phyloP scores from a whole-genome alignment of 2,797 vertebrate genomes.

The Notamacropus eugenii region DNA sequence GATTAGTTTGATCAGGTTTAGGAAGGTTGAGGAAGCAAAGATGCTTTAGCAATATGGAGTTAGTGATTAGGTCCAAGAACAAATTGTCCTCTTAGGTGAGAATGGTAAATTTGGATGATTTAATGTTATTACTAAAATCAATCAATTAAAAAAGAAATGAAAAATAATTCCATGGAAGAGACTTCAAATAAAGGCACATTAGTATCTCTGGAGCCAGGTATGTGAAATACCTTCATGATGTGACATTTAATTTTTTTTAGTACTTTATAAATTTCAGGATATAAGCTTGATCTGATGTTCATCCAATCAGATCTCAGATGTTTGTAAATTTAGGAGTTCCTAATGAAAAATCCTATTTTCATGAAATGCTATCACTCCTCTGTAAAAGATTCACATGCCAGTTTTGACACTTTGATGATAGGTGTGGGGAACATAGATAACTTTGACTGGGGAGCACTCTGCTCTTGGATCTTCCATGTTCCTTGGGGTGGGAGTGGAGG shows the following conservation, averaged over 20 bases:
- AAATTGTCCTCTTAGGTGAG: neutral
- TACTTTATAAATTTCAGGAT: neutral
- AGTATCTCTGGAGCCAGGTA: neutral
- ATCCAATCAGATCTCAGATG: neutral
- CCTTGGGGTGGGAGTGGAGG: neutral
- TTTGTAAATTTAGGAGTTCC: neutral
- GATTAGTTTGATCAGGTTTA: neutral
- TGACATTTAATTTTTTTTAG: neutral
- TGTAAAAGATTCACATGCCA: neutral
- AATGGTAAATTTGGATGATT: constrained; percentile 1
- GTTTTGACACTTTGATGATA: neutral
- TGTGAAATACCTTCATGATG: neutral
- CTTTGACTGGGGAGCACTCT: neutral
- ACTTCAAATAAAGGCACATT: neutral
- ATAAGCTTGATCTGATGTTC: neutral
- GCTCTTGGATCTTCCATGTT: neutral
- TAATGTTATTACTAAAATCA: neutral
- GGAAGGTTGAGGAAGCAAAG: neutral
- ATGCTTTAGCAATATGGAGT: constrained; percentile 8
- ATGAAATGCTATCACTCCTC: neutral
- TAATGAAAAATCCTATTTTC: neutral
- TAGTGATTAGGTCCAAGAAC: neutral
- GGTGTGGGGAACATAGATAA: neutral
- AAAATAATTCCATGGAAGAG: neutral
- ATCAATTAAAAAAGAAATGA: neutral